phyloP scores from a whole-genome alignment of 2,113 vertebrate genomes.

The Pipra filicauda region DNA sequence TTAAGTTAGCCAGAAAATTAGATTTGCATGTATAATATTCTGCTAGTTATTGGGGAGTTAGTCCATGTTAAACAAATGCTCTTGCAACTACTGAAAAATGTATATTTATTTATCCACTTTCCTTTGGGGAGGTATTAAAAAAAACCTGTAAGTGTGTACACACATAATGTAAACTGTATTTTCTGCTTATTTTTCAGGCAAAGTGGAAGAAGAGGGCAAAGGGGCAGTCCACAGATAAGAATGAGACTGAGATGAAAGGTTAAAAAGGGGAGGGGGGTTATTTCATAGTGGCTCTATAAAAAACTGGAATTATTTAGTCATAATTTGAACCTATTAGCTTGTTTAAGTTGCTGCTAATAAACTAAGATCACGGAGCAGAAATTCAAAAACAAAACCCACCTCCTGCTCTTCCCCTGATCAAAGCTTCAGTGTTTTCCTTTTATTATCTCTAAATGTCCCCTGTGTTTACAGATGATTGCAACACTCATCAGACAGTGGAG shows the following conservation, averaged over 20 bases:
- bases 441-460: constrained; percentile 19
- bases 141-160: neutral
- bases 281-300: constrained; percentile 9
- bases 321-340: constrained; percentile 39
- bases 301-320: constrained; percentile 14
- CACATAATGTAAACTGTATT: constrained; percentile 10
- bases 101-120: constrained; percentile 27
- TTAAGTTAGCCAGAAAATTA: constrained; percentile 48
- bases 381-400: neutral
- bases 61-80: constrained; percentile 39
- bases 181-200: constrained; percentile 34
- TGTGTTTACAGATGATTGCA: constrained; percentile 28
- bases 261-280: neutral
- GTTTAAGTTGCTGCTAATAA: constrained; percentile 34
- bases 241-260: constrained; percentile 32
- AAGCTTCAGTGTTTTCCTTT: constrained; percentile 22
- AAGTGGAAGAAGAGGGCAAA: constrained; percentile 6
- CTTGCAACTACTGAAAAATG: neutral
- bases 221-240: constrained; percentile 17
- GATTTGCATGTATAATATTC: constrained; percentile 16
- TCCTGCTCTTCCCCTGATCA: constrained; percentile 23
- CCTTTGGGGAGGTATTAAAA: neutral
- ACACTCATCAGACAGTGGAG: neutral
- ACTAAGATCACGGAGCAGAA: constrained; percentile 18
- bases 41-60: neutral